Evolutionary conservation across 1,140 invertebrate species (phyloP).

Genomic region (Trachelipus rathkii): DNA sequence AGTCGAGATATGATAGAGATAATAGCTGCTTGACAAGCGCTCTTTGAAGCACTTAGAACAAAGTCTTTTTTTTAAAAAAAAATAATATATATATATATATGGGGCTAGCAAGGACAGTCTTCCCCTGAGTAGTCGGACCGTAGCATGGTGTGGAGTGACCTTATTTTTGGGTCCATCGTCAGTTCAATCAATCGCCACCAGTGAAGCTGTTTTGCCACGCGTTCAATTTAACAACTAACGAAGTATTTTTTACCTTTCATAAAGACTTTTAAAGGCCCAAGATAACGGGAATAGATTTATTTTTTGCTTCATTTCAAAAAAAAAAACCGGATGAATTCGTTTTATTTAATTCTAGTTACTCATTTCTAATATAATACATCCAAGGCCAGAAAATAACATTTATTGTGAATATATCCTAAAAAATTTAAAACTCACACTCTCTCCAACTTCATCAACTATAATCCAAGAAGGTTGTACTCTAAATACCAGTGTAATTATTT

Average conservation of each 20-base stretch:
- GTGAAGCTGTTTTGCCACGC: background rate
- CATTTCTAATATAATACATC: no score
- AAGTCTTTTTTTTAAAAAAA: background rate
- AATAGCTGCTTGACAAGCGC: background rate
- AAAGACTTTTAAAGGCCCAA: background rate
- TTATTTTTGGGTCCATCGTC: background rate
- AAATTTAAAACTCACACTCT: no score
- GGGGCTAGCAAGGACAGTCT: conserved; percentile 1
- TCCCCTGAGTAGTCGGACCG: background rate
- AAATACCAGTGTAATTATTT: no score
- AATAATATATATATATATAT: background rate
- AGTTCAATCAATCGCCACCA: background rate
- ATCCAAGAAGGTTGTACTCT: no score
- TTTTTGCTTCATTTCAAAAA: no score
- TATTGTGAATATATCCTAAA: no score
- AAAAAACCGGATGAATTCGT: no score
- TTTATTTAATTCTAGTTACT: no score
- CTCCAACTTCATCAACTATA: no score
- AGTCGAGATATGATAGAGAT: background rate
- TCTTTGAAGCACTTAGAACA: background rate
- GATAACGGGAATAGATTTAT: background rate
- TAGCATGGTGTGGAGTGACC: conserved; percentile 8
- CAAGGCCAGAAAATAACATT: no score
- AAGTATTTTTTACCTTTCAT: background rate
- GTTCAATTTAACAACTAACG: background rate